A percentile compares a stretch with the other conserved stretches of the same genome.
Conservation (phyloP, 1,140 invertebrate genomes). For the Rhagoletis zephyria region DNA sequence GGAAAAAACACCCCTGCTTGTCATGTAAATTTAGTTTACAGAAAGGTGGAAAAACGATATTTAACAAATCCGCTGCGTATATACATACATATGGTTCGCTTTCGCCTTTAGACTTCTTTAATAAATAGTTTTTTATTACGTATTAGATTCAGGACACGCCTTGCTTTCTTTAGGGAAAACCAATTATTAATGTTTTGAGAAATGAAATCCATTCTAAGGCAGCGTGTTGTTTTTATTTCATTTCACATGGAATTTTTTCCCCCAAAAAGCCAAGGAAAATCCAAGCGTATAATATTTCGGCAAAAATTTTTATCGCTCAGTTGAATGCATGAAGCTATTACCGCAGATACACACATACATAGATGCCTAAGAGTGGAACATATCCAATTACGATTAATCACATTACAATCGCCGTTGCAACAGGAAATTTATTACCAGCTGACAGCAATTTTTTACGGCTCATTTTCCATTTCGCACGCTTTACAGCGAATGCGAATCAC, state of each 20-base stretch:
- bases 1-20: too few species aligned
- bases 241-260: background rate
- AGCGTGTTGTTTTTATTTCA: background rate
- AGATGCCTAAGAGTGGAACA: background rate
- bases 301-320: background rate
- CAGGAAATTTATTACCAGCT: slow-evolving; percentile 40
- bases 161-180: background rate
- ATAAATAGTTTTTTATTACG: too few species aligned
- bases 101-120: too few species aligned
- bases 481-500: slow-evolving; percentile 28
- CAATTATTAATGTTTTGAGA: slow-evolving; percentile 24
- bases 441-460: slow-evolving; percentile 41
- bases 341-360: background rate
- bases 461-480: slow-evolving; percentile 30
- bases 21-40: too few species aligned
- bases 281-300: background rate
- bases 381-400: slow-evolving; percentile 49
- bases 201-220: background rate
- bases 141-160: too few species aligned
- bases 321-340: background rate
- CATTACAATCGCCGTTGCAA: slow-evolving; percentile 22
- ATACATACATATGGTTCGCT: too few species aligned
- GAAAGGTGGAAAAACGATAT: too few species aligned
- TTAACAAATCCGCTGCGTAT: too few species aligned
- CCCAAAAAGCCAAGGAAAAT: background rate